A percentile compares a stretch with the other conserved stretches of the same genome.
phyloP scores from a whole-genome alignment of 2,113 vertebrate genomes.

The Cranoglanis bouderius region DNA sequence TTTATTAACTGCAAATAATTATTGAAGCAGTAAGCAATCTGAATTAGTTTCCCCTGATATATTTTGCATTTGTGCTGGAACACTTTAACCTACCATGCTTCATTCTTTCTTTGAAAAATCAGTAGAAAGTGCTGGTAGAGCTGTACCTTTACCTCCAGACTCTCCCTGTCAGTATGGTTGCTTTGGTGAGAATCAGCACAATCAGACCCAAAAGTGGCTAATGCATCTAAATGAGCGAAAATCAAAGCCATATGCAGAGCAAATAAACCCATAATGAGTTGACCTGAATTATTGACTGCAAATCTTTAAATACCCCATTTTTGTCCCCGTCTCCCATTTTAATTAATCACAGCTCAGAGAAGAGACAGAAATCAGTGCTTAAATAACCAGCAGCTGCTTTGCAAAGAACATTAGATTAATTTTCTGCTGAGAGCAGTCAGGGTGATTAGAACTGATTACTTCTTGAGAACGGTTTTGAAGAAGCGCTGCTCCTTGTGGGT shows the following conservation, averaged over 20 bases:
- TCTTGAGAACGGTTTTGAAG: constrained; percentile 60
- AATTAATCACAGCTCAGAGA: constrained; percentile 72
- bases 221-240: constrained; percentile 3
- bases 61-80: background rate
- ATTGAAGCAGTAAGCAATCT: background rate
- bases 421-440: constrained; percentile 74
- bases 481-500: constrained; percentile 56
- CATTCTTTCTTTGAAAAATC: background rate
- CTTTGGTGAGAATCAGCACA: background rate
- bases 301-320: constrained; percentile 61
- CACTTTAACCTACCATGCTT: background rate
- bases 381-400: constrained; percentile 75
- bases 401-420: constrained; percentile 75
- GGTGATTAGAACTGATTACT: constrained; percentile 75
- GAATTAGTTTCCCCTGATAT: background rate
- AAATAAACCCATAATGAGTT: constrained; percentile 60
- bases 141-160: background rate
- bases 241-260: constrained; percentile 58
- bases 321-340: constrained; percentile 64
- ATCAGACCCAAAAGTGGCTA: background rate
- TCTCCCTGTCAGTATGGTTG: background rate
- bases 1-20: background rate
- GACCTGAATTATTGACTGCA: constrained; percentile 70
- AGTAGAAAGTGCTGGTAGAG: background rate
- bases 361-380: constrained; percentile 67